Conservation (phyloP, 1,140 invertebrate species). For the Brachionus angularis region DNA sequence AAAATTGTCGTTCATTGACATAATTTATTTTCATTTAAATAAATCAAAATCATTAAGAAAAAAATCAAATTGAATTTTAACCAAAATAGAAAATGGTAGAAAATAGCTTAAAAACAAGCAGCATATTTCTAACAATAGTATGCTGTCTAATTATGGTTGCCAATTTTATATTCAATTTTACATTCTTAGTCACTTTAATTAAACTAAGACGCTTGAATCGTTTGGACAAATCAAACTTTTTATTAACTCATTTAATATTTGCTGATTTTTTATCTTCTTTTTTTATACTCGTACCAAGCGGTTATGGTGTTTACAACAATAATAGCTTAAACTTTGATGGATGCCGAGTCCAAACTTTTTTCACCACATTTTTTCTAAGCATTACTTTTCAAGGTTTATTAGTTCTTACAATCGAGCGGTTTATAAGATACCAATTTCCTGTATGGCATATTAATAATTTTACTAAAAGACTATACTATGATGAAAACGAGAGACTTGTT, state of each 20-base stretch:
- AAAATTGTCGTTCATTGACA: too few relatives aligned
- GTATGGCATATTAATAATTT: slow-evolving; percentile 37
- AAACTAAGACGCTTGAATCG: slow-evolving; percentile 22
- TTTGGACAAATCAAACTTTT: slow-evolving; percentile 31
- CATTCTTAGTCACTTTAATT: slow-evolving; percentile 18
- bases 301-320: slow-evolving; percentile 19
- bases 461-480: slow-evolving; percentile 1
- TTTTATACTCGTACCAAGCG: slow-evolving; percentile 40
- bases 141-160: not conserved
- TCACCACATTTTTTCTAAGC: slow-evolving; percentile 35
- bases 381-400: slow-evolving; percentile 25
- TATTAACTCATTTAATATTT: slow-evolving; percentile 41
- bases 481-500: slow-evolving; percentile 15
- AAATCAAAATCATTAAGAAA: too few relatives aligned
- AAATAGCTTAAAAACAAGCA: slow-evolving; percentile 18
- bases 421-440: slow-evolving; percentile 39
- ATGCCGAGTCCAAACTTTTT: slow-evolving; percentile 41
- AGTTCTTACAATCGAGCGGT: slow-evolving; percentile 9
- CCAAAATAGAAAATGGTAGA: slow-evolving; percentile 37
- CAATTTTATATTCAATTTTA: slow-evolving; percentile 36
- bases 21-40: too few relatives aligned
- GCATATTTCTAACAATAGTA: slow-evolving; percentile 24
- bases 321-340: slow-evolving; percentile 2
- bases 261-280: slow-evolving; percentile 32
- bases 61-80: too few relatives aligned